Percentiles rank a stretch among this genome's conserved stretches.
Evolutionary conservation across 2,797 vertebrate genomes (phyloP).

Genomic region (Danio choprae): DNA sequence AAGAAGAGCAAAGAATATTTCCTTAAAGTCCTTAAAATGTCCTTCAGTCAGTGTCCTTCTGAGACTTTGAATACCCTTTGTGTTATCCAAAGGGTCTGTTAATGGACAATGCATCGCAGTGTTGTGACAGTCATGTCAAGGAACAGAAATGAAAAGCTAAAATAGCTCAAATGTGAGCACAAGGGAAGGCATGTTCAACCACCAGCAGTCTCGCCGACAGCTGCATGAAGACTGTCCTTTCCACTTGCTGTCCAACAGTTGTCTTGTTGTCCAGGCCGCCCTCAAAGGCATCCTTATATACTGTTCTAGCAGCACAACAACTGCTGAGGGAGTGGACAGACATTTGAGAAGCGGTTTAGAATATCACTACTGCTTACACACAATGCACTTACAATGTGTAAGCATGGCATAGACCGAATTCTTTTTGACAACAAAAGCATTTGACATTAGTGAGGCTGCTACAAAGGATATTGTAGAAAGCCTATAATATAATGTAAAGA

Average conservation of each 20-base stretch:
- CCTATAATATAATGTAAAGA: too few species aligned
- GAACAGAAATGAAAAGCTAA: constrained; percentile 42
- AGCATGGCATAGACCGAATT: constrained; percentile 26
- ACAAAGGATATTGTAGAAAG: not conserved
- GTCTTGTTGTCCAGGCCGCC: constrained; percentile 61
- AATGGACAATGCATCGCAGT: constrained; percentile 50
- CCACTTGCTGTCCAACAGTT: constrained; percentile 59
- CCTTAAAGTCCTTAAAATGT: constrained; percentile 54
- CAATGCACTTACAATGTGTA: constrained; percentile 14
- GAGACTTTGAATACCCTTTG: constrained; percentile 51
- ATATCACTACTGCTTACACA: constrained; percentile 28
- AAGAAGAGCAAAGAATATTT: constrained; percentile 51
- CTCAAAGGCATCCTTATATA: constrained; percentile 63
- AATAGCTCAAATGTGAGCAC: constrained; percentile 46
- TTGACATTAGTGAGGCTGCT: constrained; percentile 26
- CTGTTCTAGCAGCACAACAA: constrained; percentile 62
- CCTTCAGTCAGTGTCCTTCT: constrained; percentile 47
- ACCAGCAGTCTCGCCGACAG: constrained; percentile 61
- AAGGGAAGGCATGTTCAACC: constrained; percentile 56
- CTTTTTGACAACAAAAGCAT: constrained; percentile 23
- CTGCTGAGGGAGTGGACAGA: constrained; percentile 36
- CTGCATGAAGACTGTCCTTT: constrained; percentile 59
- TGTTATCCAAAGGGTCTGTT: constrained; percentile 46
- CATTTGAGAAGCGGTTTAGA: constrained; percentile 47
- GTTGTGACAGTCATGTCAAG: constrained; percentile 35